Percentiles rank a stretch among this genome's conserved stretches.
phyloP scores from a whole-genome alignment of 2,797 vertebrate genomes.

The Pipistrellus pipistrellus region DNA sequence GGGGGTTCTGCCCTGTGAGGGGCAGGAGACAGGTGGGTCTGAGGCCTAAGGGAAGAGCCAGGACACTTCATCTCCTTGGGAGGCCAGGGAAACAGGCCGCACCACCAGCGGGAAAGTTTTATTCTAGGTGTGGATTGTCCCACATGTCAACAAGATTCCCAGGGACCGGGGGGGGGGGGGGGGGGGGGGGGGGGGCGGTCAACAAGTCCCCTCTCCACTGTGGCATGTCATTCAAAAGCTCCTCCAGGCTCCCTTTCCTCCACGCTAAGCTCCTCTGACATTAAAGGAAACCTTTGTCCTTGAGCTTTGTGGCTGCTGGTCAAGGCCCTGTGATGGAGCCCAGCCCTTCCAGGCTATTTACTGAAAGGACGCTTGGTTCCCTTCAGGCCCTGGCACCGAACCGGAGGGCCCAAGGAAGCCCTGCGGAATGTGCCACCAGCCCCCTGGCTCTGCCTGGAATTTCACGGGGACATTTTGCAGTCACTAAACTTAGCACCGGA shows the following conservation, averaged over 20 bases:
- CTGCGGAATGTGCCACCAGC: slow-evolving; percentile 71
- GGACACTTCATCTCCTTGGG: background rate
- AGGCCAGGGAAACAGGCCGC: background rate
- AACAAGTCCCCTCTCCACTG: background rate
- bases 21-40: background rate
- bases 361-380: slow-evolving; percentile 20
- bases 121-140: background rate
- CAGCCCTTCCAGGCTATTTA: background rate
- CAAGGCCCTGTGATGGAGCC: background rate
- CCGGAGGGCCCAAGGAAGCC: slow-evolving; percentile 52
- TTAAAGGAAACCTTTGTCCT: background rate
- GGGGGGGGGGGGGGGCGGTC: background rate
- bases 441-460: slow-evolving; percentile 77
- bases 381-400: background rate
- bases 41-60: background rate
- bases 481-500: slow-evolving; percentile 81
- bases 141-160: background rate
- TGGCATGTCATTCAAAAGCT: background rate
- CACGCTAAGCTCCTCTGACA: background rate
- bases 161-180: no score
- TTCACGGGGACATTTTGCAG: slow-evolving; percentile 77
- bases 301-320: background rate
- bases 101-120: background rate
- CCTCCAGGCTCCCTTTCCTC: background rate
- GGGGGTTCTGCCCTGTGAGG: background rate